Evolutionary conservation across 2,113 vertebrate genomes (phyloP), one percentile per base, ranked within the genome.

Genomic region (Toxotes chatareus): DNA sequence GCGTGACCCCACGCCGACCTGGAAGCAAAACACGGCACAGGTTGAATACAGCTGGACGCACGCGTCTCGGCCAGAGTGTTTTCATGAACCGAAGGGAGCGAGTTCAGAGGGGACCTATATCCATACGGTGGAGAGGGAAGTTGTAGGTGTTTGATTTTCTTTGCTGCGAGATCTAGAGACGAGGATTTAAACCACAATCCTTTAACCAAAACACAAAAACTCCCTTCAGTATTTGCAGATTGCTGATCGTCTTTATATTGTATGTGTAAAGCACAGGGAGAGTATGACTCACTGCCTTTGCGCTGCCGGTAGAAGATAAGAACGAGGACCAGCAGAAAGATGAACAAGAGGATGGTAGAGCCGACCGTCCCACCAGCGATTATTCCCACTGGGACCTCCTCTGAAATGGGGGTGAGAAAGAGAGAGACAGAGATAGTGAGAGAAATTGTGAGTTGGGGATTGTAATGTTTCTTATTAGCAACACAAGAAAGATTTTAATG

Each of bases 1-100:
- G 94, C 0, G 97, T 99, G 77, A 99, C 98, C 6, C 98, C 98
- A 53, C 97, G 97, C 8, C 98, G 97, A 93, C 98, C 98, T 99
- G 86, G 60, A 91, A 92, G 89, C 71, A 83, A 83, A 92, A 92
- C 86, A 88, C 5, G 57, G 61, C 11, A 2, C 27, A 76, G 67
- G 78, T 74, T 89, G 83, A 93, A 81, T 76, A 27, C 79, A 83
- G 89, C 85, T 76, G 77, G 80, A 86, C 69, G 49, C 80, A 17
- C 27, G 32, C 56, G 23, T 4, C 64, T 14, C n/a, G 9, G 47
- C 49, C 14, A 3, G 47, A 0, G 69, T 79, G 86, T 86, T 84
- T 90, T 80, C 40, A 34, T 0, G 44, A 80, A 80, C 80, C 16
- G 1, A 3, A 66, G 77, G 56, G 56, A 46, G 68, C 47, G 7